A percentile compares a stretch with the other conserved stretches of the same genome.
Evolutionary conservation across 2,797 vertebrate genomes (phyloP).

Genomic region (Brachymystax lenok): DNA sequence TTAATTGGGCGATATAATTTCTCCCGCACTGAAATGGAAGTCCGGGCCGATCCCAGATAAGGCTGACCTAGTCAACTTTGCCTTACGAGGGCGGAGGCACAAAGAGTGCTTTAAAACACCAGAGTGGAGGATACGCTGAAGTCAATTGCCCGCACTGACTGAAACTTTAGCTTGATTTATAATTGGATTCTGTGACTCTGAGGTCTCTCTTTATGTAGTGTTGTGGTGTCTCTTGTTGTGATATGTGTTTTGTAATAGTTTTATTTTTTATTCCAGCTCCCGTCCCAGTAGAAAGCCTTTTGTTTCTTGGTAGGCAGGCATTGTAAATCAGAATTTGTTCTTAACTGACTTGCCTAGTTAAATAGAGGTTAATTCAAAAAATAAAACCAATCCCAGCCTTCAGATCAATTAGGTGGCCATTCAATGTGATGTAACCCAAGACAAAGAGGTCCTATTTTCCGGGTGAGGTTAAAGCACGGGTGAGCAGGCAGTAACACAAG

Average conservation of each 20-base stretch:
- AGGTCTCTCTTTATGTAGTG: too few species aligned
- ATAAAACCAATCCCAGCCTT: conserved; percentile 3
- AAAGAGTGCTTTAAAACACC: not conserved
- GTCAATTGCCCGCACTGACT: not conserved
- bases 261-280: too few species aligned
- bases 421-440: conserved; percentile 17
- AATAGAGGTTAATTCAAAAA: too few species aligned
- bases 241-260: too few species aligned
- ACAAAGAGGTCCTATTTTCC: conserved; percentile 53
- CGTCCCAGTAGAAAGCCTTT: too few species aligned
- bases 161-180: not conserved
- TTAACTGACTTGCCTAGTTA: too few species aligned
- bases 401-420: conserved; percentile 20
- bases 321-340: too few species aligned
- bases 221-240: too few species aligned
- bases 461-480: conserved; percentile 9
- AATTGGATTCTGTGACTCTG: too few species aligned
- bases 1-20: not conserved
- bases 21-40: not conserved
- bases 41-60: too few species aligned
- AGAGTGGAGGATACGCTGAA: not conserved
- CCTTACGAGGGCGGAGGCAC: not conserved
- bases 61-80: not conserved
- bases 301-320: too few species aligned
- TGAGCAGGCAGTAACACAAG: conserved; percentile 25